These are phyloP conservation scores for Labeo calbasu DNA, from an alignment of 2,797 vertebrate genomes.

Conservation along the genomic window DNA sequence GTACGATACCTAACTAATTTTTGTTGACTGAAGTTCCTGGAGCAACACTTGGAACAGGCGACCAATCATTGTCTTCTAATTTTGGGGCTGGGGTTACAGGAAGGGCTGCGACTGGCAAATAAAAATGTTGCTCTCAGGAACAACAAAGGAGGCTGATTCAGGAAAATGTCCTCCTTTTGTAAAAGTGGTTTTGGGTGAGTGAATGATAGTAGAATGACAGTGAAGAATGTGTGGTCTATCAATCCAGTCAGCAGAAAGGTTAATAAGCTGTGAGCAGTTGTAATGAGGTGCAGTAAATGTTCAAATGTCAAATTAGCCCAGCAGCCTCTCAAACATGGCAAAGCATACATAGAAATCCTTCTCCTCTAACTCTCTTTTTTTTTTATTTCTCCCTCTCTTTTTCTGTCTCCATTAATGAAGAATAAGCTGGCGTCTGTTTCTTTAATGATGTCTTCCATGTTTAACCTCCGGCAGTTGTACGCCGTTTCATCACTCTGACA, in stretches of 20 bases:
- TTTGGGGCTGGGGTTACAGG: not conserved
- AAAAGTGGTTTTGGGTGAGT: not conserved
- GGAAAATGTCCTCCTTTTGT: not conserved
- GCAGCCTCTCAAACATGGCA: not conserved
- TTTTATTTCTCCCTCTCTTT: slow-evolving; percentile 10
- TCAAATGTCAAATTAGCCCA: slow-evolving; percentile 33
- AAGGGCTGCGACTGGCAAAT: not conserved
- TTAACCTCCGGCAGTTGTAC: slow-evolving; percentile 38
- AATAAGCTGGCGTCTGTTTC: slow-evolving; percentile 22
- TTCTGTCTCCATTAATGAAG: slow-evolving; percentile 34
- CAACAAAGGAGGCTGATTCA: slow-evolving; percentile 5
- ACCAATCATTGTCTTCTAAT: not conserved
- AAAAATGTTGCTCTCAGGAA: not conserved
- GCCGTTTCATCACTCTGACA: slow-evolving; percentile 40
- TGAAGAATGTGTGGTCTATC: slow-evolving; percentile 21
- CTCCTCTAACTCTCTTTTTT: not conserved
- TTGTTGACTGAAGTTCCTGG: not conserved
- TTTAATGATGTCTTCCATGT: slow-evolving; percentile 38
- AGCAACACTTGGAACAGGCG: not conserved
- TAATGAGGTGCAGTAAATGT: slow-evolving; percentile 43
- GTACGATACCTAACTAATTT: not conserved
- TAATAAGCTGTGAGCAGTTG: slow-evolving; percentile 27
- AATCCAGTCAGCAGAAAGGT: slow-evolving; percentile 17
- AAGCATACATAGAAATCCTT: slow-evolving; percentile 12
- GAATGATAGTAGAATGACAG: not conserved